Conservation (phyloP, 2,113 vertebrate genomes). For the Bujurquina vittata region DNA sequence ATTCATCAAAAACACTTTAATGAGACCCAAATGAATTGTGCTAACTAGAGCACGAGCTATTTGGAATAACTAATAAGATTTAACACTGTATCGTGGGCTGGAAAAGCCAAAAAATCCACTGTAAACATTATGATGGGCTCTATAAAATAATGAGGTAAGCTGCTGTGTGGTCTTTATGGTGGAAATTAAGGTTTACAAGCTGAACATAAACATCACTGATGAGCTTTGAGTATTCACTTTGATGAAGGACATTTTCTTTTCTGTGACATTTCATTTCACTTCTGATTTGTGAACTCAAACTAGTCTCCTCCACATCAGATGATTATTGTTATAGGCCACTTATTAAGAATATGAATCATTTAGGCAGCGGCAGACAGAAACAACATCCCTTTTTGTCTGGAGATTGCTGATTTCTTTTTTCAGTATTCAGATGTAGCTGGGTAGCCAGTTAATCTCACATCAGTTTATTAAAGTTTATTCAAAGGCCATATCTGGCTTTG, state of each 20-base stretch:
- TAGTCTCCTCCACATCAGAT: neutral
- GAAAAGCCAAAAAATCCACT: conserved; percentile 21
- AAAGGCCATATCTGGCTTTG: neutral
- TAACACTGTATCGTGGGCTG: conserved; percentile 20
- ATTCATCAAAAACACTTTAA: conserved; percentile 71
- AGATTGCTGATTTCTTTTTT: neutral
- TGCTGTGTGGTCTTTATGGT: conserved; percentile 17
- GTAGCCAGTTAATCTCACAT: neutral
- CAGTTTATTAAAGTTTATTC: neutral
- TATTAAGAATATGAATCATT: neutral
- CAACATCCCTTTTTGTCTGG: neutral
- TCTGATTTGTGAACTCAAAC: neutral
- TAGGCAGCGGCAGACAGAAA: neutral
- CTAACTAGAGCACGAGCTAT: conserved; percentile 65
- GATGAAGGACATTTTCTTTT: neutral
- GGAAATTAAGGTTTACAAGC: conserved; percentile 20
- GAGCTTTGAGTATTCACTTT: neutral
- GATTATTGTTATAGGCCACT: neutral
- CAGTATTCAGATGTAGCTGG: neutral
- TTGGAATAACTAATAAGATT: conserved; percentile 53
- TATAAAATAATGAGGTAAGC: conserved; percentile 10
- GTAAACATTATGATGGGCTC: conserved; percentile 26
- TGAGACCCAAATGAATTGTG: conserved; percentile 66
- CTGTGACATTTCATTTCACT: neutral
- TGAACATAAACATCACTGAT: neutral